These are phyloP conservation scores for Tamandua tetradactyla DNA, from an alignment of 2,797 vertebrate genomes.

Conservation along the genomic window DNA sequence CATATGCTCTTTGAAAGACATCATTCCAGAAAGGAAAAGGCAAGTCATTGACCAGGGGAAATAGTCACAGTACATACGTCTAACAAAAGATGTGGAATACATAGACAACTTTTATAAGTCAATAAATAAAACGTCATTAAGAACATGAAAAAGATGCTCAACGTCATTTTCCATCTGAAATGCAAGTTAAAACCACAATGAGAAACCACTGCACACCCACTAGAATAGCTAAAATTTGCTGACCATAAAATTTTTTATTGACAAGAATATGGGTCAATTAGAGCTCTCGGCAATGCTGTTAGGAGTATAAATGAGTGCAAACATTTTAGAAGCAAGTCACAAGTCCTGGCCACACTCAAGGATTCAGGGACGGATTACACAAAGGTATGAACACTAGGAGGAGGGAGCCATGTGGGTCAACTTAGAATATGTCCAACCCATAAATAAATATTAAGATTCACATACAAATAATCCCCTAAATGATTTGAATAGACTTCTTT, in stretches of 20 bases:
- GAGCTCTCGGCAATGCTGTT: background rate
- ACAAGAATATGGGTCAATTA: background rate
- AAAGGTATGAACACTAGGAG: no score
- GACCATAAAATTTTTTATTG: background rate
- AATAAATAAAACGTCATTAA: background rate
- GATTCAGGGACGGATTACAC: background rate
- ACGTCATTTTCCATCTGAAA: no score
- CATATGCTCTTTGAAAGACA: background rate
- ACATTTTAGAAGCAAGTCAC: background rate
- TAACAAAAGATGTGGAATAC: background rate
- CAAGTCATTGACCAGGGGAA: background rate
- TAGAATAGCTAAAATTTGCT: background rate
- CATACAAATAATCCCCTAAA: background rate
- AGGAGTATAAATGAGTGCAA: background rate
- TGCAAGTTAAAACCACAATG: no score
- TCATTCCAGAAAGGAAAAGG: background rate
- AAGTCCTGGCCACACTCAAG: no score
- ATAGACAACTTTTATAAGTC: background rate
- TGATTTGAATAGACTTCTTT: background rate
- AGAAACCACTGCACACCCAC: no score
- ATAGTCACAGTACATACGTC: background rate
- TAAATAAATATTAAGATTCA: background rate
- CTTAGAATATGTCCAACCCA: background rate
- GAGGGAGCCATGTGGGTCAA: background rate
- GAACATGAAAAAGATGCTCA: no score